These are phyloP conservation scores for Hippoglossus hippoglossus DNA, from an alignment of 2,797 vertebrate species.

Conservation along the genomic window DNA sequence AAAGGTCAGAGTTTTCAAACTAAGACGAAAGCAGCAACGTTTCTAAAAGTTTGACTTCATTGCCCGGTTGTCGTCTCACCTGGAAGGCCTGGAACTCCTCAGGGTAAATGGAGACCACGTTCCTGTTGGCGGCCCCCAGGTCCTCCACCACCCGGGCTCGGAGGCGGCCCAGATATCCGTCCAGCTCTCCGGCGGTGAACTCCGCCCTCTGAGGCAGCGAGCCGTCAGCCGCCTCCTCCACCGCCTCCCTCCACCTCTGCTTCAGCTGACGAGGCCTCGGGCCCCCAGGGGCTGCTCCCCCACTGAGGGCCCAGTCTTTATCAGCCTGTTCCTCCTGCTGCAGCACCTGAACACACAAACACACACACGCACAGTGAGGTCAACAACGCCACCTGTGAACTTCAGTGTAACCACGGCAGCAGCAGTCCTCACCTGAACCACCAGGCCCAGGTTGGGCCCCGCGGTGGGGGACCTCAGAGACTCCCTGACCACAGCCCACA, in stretches of 20 bases:
- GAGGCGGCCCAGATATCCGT: slow-evolving; percentile 83
- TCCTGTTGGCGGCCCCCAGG: slow-evolving; percentile 85
- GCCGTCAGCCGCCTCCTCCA: slow-evolving; percentile 79
- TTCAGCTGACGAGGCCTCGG: slow-evolving; percentile 82
- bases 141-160: slow-evolving; percentile 86
- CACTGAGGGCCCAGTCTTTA: slow-evolving; percentile 59
- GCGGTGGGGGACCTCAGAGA: slow-evolving; percentile 82
- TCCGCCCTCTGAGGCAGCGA: slow-evolving; percentile 80
- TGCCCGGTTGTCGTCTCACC: slow-evolving; percentile 40
- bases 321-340: slow-evolving; percentile 90
- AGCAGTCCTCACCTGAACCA: slow-evolving; percentile 80
- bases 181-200: slow-evolving; percentile 77
- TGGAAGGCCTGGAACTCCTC: slow-evolving; percentile 85
- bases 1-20: slow-evolving; percentile 18
- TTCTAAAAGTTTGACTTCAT: too few species aligned
- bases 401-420: background rate
- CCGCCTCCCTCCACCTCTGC: slow-evolving; percentile 86
- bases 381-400: background rate
- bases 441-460: slow-evolving; percentile 82
- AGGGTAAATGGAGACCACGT: slow-evolving; percentile 88
- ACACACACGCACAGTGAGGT: background rate
- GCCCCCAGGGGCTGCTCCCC: slow-evolving; percentile 55
- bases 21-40: too few species aligned
- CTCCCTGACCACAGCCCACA: slow-evolving; percentile 89
- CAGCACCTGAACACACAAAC: slow-evolving; percentile 78